Conservation (phyloP, 2,888 invertebrate species). For the Tortricodes alternella region DNA sequence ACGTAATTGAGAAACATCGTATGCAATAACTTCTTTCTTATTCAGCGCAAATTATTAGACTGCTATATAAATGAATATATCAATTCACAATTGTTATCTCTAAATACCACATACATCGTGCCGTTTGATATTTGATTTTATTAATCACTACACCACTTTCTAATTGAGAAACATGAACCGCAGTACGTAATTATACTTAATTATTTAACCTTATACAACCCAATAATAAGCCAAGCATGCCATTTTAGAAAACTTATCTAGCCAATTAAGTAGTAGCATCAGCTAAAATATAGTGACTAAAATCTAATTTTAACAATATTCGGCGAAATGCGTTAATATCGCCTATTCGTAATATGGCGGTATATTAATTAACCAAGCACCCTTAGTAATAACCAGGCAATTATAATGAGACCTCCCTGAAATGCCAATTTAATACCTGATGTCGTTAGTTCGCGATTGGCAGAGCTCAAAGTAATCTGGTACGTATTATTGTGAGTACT, state of each 20-base stretch:
- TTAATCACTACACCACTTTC: no score
- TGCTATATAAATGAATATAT: no score
- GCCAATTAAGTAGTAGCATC: conserved; percentile 39
- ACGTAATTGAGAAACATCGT: no score
- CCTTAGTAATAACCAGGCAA: conserved; percentile 39
- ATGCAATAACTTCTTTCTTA: no score
- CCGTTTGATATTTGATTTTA: no score
- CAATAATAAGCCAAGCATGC: neutral
- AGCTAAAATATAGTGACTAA: conserved; percentile 38
- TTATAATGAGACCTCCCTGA: conserved; percentile 31
- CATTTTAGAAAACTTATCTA: neutral
- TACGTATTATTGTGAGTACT: conserved; percentile 44
- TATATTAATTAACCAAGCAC: conserved; percentile 44
- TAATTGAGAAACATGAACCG: neutral
- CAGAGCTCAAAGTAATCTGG: conserved; percentile 37
- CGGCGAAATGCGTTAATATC: conserved; percentile 43
- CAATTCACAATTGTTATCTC: no score
- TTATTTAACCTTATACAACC: neutral
- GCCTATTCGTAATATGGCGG: conserved; percentile 40
- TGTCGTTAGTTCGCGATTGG: conserved; percentile 30
- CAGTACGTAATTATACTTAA: neutral
- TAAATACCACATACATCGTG: no score
- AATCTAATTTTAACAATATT: conserved; percentile 41
- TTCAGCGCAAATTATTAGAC: no score
- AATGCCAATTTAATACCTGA: conserved; percentile 15